Evolutionary conservation across 2,888 invertebrate species (phyloP).

Genomic region (Amiota mariae): DNA sequence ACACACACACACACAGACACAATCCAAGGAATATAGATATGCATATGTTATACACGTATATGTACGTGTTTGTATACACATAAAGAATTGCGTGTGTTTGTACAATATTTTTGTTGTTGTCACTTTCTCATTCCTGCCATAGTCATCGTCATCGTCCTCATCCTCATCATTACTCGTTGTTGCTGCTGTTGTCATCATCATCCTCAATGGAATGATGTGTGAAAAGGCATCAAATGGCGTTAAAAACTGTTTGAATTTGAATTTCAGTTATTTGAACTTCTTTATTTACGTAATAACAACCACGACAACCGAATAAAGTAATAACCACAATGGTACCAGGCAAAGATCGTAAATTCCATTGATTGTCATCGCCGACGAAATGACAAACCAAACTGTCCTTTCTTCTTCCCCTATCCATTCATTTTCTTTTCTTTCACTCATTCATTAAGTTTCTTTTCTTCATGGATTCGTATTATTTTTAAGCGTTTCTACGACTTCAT

Average conservation of each 20-base stretch:
- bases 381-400: too few species aligned
- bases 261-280: neutral
- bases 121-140: neutral
- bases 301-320: neutral
- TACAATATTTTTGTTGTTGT: neutral
- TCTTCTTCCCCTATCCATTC: too few species aligned
- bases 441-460: neutral
- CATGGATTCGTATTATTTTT: slow-evolving; percentile 38
- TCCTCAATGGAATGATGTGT: slow-evolving; percentile 49
- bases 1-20: too few species aligned
- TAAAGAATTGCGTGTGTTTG: neutral
- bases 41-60: too few species aligned
- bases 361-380: slow-evolving; percentile 54
- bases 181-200: slow-evolving; percentile 50
- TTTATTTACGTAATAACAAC: slow-evolving; percentile 9
- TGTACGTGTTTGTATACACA: too few species aligned
- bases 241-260: slow-evolving; percentile 55
- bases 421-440: neutral
- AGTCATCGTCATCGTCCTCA: too few species aligned
- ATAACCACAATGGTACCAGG: too few species aligned
- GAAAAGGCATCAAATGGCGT: slow-evolving; percentile 67
- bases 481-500: slow-evolving; percentile 59
- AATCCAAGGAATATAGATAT: too few species aligned
- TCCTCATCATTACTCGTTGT: slow-evolving; percentile 39
- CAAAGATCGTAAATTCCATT: slow-evolving; percentile 59